A percentile compares a stretch with the other conserved stretches of the same genome.
Evolutionary conservation across 30 jellyfish, hydroid and myxozoan genomes (phyloP).

Genomic region (Pelagia noctiluca): DNA sequence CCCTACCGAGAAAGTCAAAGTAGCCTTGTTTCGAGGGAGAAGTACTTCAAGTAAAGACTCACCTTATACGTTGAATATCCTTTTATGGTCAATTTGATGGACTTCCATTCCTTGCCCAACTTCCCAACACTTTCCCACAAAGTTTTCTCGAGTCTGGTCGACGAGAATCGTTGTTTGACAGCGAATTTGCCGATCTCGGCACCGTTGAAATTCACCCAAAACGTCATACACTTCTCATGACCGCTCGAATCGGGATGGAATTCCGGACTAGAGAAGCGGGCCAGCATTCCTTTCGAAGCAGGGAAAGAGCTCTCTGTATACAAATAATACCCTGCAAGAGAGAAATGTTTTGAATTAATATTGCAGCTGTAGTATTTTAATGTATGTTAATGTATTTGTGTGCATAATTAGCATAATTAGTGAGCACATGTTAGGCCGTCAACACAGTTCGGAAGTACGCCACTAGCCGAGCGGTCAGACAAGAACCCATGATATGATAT

Average conservation of each 20-base stretch:
- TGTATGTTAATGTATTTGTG: too few species aligned
- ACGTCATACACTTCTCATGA: conserved; percentile 40
- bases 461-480: too few species aligned
- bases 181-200: conserved; percentile 40
- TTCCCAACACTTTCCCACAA: conserved; percentile 65
- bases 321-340: conserved; percentile 52
- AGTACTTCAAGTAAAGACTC: not conserved
- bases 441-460: too few species aligned
- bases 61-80: conserved; percentile 48
- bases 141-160: conserved; percentile 33
- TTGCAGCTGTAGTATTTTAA: not conserved
- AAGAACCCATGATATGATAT: too few species aligned
- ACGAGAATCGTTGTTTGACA: conserved; percentile 16
- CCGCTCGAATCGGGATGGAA: conserved; percentile 17
- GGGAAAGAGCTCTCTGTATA: conserved; percentile 79
- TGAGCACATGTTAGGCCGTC: too few species aligned
- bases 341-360: not conserved
- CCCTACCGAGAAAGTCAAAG: too few species aligned
- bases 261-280: conserved; percentile 44
- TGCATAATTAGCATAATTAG: too few species aligned
- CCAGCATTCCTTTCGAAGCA: conserved; percentile 62
- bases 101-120: conserved; percentile 60
- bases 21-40: too few species aligned
- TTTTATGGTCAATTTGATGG: conserved; percentile 12
- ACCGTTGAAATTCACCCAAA: conserved; percentile 64